These are phyloP conservation scores for Thalassarche chlororhynchos DNA, from an alignment of 2,113 vertebrate genomes.

Conservation along the genomic window DNA sequence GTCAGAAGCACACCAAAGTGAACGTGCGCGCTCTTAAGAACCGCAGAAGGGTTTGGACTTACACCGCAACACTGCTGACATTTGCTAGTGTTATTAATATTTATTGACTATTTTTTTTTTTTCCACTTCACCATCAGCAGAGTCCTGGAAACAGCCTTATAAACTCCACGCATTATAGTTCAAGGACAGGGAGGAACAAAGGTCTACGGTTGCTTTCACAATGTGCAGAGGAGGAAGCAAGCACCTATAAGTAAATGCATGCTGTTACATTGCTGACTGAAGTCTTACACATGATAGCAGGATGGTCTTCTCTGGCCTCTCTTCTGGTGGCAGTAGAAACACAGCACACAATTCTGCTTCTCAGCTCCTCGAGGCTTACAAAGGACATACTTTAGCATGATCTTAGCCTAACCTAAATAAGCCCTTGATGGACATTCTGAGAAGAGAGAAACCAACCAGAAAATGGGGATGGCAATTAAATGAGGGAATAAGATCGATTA, in stretches of 20 bases:
- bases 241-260: not conserved
- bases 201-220: not conserved
- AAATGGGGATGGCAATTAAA: not conserved
- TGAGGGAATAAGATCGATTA: not conserved
- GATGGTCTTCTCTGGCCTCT: not conserved
- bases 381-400: not conserved
- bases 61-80: not conserved
- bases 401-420: not conserved
- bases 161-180: not conserved
- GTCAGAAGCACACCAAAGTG: not conserved
- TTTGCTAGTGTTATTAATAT: not conserved
- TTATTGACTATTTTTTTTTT: not conserved
- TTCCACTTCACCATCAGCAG: not conserved
- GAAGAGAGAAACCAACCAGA: not conserved
- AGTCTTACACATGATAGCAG: not conserved
- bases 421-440: not conserved
- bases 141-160: not conserved
- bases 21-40: accelerated
- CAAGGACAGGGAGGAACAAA: constrained; percentile 5
- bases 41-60: not conserved
- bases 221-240: not conserved
- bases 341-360: not conserved
- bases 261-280: not conserved
- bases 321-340: not conserved
- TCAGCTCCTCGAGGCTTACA: not conserved